Percentiles rank a stretch among this genome's conserved stretches.
Conservation (phyloP, 1,140 invertebrate genomes). For the Branchinecta lynchi region DNA sequence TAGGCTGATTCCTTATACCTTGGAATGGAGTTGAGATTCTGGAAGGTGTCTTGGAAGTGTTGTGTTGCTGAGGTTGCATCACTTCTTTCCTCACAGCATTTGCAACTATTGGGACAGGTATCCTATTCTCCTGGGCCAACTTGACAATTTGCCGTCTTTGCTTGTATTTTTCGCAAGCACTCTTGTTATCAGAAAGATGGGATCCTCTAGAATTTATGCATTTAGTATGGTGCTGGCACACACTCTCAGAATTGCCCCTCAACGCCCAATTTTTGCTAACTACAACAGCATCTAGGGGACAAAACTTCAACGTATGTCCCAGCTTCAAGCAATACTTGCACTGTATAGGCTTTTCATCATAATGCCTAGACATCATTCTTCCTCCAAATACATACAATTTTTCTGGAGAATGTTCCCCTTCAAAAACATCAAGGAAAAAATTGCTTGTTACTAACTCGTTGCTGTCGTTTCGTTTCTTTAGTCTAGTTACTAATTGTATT, state of each 20-base stretch:
- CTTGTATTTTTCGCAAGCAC: background rate
- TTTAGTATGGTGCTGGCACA: background rate
- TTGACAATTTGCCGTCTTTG: background rate
- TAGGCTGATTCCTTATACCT: background rate
- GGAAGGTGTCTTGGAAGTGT: background rate
- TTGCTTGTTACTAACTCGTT: background rate
- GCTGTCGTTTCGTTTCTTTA: background rate
- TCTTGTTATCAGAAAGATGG: background rate
- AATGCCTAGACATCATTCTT: background rate
- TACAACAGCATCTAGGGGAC: background rate
- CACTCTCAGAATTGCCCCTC: background rate
- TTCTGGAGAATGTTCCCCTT: slow-evolving; percentile 5
- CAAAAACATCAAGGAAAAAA: background rate
- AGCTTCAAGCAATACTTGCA: slow-evolving; percentile 10
- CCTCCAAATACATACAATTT: background rate
- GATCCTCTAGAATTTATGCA: background rate
- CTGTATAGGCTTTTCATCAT: slow-evolving; percentile 1
- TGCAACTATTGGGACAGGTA: background rate
- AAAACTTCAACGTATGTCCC: slow-evolving; percentile 4
- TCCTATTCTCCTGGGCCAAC: background rate
- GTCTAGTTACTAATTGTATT: background rate
- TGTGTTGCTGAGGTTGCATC: background rate
- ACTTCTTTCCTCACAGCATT: slow-evolving; percentile 10
- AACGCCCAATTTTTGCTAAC: slow-evolving; percentile 1
- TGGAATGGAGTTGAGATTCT: slow-evolving; percentile 1